phyloP scores from a whole-genome alignment of 2,113 vertebrate genomes.

The Grammomys surdaster region DNA sequence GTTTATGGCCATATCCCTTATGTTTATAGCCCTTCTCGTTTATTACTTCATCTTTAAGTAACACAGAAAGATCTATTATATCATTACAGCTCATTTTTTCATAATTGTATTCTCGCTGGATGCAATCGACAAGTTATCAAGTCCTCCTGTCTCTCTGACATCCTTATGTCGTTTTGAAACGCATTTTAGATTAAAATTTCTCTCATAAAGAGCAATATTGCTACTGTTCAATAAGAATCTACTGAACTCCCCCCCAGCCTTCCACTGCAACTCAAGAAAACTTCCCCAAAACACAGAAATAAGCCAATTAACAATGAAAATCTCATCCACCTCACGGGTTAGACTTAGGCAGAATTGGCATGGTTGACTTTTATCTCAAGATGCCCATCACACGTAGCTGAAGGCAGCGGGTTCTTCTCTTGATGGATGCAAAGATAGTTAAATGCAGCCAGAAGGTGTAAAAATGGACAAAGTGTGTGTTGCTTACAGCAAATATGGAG shows the following conservation, averaged over 20 bases:
- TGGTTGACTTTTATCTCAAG: neutral
- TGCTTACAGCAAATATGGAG: neutral
- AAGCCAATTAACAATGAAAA: neutral
- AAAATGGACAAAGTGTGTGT: neutral
- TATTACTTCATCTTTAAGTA: slow-evolving; percentile 72
- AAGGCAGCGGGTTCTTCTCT: neutral
- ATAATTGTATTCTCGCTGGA: slow-evolving; percentile 61
- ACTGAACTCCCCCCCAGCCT: neutral
- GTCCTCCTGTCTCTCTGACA: slow-evolving; percentile 64
- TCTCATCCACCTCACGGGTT: neutral
- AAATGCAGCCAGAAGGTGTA: neutral
- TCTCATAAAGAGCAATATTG: slow-evolving; percentile 55
- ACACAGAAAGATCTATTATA: slow-evolving; percentile 67
- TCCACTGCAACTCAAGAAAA: neutral
- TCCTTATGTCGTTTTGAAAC: slow-evolving; percentile 58
- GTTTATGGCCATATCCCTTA: neutral
- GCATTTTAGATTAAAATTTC: slow-evolving; percentile 70
- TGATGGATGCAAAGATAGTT: neutral
- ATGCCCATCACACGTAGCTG: neutral
- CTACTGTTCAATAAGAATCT: slow-evolving; percentile 61
- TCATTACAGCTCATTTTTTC: slow-evolving; percentile 74
- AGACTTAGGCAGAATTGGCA: neutral
- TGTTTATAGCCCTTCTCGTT: slow-evolving; percentile 11
- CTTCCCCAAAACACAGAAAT: neutral
- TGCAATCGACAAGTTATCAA: slow-evolving; percentile 66